phyloP scores from a whole-genome alignment of 2,797 vertebrate genomes.

The Delichon dasypus region DNA sequence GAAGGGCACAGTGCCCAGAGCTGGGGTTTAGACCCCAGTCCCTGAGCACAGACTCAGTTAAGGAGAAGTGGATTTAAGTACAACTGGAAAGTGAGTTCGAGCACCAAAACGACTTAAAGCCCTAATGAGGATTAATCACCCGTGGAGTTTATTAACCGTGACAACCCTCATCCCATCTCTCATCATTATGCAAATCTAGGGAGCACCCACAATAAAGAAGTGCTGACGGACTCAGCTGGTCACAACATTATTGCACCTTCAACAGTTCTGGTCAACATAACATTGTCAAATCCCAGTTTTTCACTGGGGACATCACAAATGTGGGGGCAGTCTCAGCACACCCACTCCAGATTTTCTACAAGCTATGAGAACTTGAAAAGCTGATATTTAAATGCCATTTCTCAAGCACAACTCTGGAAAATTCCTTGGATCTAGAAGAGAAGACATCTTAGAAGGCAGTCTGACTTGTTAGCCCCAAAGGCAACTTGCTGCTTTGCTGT shows the following conservation, averaged over 20 bases:
- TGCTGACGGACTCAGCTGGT: not conserved
- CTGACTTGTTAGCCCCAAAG: not conserved
- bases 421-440: not conserved
- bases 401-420: not conserved
- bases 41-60: not conserved
- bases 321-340: accelerated
- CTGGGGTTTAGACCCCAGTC: not conserved
- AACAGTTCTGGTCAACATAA: accelerated
- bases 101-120: not conserved
- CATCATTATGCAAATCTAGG: not conserved
- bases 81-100: not conserved
- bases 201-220: not conserved
- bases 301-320: accelerated
- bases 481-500: not conserved
- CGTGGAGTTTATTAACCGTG: not conserved
- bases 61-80: not conserved
- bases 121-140: not conserved
- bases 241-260: not conserved
- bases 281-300: not conserved
- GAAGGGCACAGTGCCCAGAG: not conserved
- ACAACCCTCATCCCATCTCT: not conserved
- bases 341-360: not conserved
- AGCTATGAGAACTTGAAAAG: not conserved
- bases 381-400: not conserved
- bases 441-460: not conserved